Conservation (phyloP, 2,888 invertebrate genomes). For the Eupithecia subumbrata region DNA sequence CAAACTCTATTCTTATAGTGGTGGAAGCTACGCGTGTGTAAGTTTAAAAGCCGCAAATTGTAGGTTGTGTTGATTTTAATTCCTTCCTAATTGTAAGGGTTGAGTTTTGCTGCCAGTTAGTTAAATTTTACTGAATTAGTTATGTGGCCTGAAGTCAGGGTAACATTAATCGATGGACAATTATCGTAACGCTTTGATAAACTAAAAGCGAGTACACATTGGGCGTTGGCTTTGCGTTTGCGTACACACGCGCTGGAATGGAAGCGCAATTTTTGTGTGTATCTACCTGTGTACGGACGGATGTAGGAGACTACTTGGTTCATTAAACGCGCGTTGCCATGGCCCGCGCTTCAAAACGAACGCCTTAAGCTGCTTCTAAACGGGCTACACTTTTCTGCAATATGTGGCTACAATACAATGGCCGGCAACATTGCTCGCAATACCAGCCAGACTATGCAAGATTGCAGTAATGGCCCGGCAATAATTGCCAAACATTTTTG, state of each 20-base stretch:
- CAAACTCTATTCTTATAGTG: neutral
- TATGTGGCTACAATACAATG: too few species aligned
- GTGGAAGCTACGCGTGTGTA: neutral
- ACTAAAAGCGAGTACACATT: neutral
- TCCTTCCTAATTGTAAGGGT: constrained; percentile 34
- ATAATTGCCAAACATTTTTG: too few species aligned
- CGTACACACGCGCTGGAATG: constrained; percentile 10
- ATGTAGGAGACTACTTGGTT: too few species aligned
- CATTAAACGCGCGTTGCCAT: too few species aligned
- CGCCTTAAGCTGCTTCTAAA: too few species aligned
- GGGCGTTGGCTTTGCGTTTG: neutral
- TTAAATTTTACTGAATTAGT: constrained; percentile 30
- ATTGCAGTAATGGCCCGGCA: too few species aligned
- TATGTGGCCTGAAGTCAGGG: constrained; percentile 11
- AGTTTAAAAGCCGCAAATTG: constrained; percentile 25
- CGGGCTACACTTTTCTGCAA: too few species aligned
- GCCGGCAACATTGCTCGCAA: too few species aligned
- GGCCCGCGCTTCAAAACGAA: neutral
- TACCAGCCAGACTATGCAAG: too few species aligned
- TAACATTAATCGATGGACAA: constrained; percentile 7
- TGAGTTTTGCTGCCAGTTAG: constrained; percentile 11
- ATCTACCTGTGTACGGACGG: too few species aligned
- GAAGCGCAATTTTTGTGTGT: too few species aligned
- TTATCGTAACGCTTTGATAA: constrained; percentile 2
- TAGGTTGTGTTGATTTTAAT: constrained; percentile 27